These are phyloP conservation scores for Ornithorhynchus anatinus DNA, from an alignment of 2,113 vertebrate genomes.

Conservation along the genomic window DNA sequence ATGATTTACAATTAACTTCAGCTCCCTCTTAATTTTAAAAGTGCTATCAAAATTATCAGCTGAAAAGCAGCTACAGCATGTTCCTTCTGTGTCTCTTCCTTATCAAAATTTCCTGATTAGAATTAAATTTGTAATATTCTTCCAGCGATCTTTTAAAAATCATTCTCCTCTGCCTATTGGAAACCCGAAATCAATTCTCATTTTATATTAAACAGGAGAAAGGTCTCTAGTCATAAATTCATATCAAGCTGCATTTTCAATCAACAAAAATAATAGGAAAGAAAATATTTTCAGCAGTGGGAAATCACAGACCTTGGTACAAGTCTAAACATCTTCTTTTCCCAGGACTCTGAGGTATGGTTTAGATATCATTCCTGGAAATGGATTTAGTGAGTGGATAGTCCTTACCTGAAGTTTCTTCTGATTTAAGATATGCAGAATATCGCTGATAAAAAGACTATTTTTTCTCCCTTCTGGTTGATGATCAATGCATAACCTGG, in stretches of 20 bases:
- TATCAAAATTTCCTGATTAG: constrained; percentile 2
- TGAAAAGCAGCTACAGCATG: not conserved
- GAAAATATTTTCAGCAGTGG: not conserved
- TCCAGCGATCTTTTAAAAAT: constrained; percentile 12
- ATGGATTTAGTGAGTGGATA: not conserved
- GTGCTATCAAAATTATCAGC: not conserved
- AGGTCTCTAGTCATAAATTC: constrained; percentile 2
- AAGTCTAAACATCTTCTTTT: not conserved
- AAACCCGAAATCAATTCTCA: constrained; percentile 28
- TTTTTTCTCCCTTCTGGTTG: no score
- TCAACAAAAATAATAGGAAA: not conserved
- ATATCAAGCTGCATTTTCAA: not conserved
- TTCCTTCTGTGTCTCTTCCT: constrained; percentile 10
- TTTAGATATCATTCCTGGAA: not conserved
- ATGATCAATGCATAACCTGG: no score
- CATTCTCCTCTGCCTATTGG: not conserved
- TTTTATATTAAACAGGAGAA: not conserved
- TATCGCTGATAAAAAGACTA: no score
- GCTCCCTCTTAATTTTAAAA: constrained; percentile 14
- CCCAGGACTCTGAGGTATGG: not conserved
- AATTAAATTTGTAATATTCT: constrained; percentile 25
- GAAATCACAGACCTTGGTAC: not conserved
- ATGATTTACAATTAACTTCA: constrained; percentile 5
- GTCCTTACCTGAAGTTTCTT: not conserved
- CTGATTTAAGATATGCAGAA: no score